phyloP scores from a whole-genome alignment of 2,797 vertebrate species.

The Argentina silus region DNA sequence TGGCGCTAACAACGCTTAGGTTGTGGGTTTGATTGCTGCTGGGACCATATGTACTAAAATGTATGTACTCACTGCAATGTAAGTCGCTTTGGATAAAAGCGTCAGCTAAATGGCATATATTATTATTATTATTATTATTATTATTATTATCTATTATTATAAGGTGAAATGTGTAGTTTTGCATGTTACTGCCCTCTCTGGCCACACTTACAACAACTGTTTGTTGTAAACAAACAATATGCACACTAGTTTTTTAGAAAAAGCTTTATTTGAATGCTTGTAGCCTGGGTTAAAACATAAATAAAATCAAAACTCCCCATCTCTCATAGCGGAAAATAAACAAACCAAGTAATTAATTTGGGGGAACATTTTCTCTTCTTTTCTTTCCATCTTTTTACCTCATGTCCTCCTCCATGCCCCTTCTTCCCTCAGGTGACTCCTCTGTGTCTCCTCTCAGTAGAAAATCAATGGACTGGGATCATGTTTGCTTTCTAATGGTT shows the following conservation, averaged over 20 bases:
- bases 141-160: too few species aligned
- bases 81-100: too few species aligned
- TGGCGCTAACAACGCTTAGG: too few species aligned
- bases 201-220: too few species aligned
- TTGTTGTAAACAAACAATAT: too few species aligned
- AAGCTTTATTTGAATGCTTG: too few species aligned
- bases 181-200: neutral
- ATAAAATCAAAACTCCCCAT: conserved; percentile 24
- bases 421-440: neutral
- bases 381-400: neutral
- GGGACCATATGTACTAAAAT: too few species aligned
- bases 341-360: conserved; percentile 35
- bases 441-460: conserved; percentile 34
- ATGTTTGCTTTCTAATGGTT: conserved; percentile 74
- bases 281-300: neutral
- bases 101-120: too few species aligned
- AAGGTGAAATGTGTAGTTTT: neutral
- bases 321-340: conserved; percentile 35
- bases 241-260: too few species aligned
- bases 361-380: conserved; percentile 36
- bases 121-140: too few species aligned
- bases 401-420: neutral
- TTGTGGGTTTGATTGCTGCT: too few species aligned
- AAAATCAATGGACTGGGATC: conserved; percentile 78
- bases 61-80: too few species aligned